These are phyloP conservation scores for Phyllotreta cruciferae DNA, from an alignment of 2,888 invertebrate species.

Conservation along the genomic window DNA sequence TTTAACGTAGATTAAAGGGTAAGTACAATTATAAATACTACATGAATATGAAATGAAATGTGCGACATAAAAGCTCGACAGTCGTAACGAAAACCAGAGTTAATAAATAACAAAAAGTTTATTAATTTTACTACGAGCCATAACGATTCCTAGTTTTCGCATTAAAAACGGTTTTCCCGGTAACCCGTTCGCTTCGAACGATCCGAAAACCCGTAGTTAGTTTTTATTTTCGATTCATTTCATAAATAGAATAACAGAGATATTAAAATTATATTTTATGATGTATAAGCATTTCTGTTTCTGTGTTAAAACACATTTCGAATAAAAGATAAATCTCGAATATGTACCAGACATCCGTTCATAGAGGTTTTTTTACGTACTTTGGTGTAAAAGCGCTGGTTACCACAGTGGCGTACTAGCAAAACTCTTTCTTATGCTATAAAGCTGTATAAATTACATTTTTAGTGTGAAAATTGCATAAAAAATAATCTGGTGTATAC, in stretches of 20 bases:
- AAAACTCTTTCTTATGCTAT: not conserved
- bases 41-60: too few species aligned
- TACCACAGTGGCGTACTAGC: conserved; percentile 1
- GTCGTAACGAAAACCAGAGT: too few species aligned
- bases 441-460: not conserved
- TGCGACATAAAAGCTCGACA: too few species aligned
- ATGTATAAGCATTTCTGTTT: conserved; percentile 44
- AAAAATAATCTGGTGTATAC: too few species aligned
- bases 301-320: conserved; percentile 43
- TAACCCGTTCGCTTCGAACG: conserved; percentile 1
- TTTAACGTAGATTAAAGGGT: too few species aligned
- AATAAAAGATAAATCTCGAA: conserved; percentile 43
- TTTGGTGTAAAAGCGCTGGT: conserved; percentile 30
- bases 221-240: conserved; percentile 38
- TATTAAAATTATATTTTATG: conserved; percentile 46
- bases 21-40: too few species aligned
- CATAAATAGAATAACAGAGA: conserved; percentile 45
- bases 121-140: too few species aligned
- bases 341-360: conserved; percentile 42
- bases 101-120: too few species aligned
- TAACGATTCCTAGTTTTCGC: not conserved
- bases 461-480: not conserved
- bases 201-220: conserved; percentile 2
- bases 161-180: conserved; percentile 11
- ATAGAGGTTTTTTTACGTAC: conserved; percentile 37